Evolutionary conservation across 2,888 invertebrate species (phyloP).

Genomic region (Rhagonycha fulva): DNA sequence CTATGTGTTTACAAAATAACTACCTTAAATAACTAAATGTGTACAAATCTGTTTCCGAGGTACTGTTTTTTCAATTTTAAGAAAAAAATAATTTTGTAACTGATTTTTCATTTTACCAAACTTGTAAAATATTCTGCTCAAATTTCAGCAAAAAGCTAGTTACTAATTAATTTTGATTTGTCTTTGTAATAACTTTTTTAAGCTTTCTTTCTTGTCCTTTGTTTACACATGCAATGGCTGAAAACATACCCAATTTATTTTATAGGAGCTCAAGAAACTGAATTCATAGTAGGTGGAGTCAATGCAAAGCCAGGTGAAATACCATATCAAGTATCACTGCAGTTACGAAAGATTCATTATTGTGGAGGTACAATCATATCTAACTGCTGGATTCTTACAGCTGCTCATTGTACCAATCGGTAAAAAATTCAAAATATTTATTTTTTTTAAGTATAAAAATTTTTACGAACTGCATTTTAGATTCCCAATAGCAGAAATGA

Average conservation of each 20-base stretch:
- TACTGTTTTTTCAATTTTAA: no score
- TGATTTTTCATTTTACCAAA: no score
- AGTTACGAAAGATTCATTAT: neutral
- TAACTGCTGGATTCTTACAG: neutral
- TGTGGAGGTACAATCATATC: neutral
- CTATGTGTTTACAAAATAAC: no score
- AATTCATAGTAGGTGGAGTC: neutral
- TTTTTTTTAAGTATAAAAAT: neutral
- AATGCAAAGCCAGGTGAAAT: neutral
- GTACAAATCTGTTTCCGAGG: constrained; percentile 4
- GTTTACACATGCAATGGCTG: no score
- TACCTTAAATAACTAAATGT: constrained; percentile 29
- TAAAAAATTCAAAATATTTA: neutral
- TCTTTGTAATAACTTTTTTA: no score
- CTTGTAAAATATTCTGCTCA: no score
- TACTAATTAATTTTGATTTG: no score
- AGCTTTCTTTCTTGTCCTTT: no score
- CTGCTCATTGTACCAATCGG: neutral
- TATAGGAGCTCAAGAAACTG: neutral
- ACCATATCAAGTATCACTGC: neutral
- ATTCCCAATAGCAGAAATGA: no score
- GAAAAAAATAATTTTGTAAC: no score
- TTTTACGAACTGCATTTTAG: neutral
- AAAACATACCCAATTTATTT: no score
- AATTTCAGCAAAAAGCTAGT: no score